These are phyloP conservation scores for Lochmaea crataegi DNA, from an alignment of 2,888 invertebrate genomes.

Conservation along the genomic window DNA sequence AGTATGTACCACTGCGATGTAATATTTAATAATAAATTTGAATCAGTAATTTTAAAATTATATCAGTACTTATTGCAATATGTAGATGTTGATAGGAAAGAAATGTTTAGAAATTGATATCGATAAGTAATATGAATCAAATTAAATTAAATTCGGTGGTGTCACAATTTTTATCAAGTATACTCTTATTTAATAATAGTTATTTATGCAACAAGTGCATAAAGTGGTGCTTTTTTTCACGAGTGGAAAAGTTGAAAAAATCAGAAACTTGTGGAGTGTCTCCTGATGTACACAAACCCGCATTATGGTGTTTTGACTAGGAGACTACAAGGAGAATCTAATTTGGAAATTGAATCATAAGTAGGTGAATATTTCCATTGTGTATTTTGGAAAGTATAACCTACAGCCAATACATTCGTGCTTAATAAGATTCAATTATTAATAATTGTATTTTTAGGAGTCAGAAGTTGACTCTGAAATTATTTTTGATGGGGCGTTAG, in stretches of 20 bases:
- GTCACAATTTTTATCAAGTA: too few relatives aligned
- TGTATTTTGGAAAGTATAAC: too few relatives aligned
- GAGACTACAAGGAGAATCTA: too few relatives aligned
- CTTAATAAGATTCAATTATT: too few relatives aligned
- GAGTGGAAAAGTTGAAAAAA: too few relatives aligned
- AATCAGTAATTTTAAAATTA: not conserved
- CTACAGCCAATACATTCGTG: too few relatives aligned
- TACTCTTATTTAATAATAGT: too few relatives aligned
- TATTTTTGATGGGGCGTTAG: not conserved
- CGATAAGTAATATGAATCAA: not conserved
- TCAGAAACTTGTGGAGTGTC: conserved; percentile 6
- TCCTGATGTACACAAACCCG: not conserved
- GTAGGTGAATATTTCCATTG: too few relatives aligned
- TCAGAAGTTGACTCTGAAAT: not conserved
- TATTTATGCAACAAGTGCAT: too few relatives aligned
- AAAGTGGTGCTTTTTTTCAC: too few relatives aligned
- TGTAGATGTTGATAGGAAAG: not conserved
- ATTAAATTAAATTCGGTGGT: not conserved
- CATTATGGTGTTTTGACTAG: not conserved
- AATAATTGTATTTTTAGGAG: too few relatives aligned
- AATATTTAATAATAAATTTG: not conserved
- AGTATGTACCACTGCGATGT: not conserved
- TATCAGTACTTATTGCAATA: not conserved
- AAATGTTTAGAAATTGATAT: not conserved
- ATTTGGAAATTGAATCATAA: too few relatives aligned